Conservation (phyloP, 2,888 invertebrate genomes). For the Rotaria magnacalcarata region DNA sequence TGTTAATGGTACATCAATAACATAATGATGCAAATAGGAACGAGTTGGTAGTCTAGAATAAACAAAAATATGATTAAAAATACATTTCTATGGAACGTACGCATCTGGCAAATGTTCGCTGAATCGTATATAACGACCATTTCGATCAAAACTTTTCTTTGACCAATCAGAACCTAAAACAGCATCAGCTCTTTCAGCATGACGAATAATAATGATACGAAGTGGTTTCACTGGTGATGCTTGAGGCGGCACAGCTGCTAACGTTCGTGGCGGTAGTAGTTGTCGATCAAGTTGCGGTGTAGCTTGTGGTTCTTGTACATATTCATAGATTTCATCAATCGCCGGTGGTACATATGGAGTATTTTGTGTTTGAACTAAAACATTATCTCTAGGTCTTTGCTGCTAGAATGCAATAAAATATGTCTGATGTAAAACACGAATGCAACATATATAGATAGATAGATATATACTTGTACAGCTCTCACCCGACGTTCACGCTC, state of each 20-base stretch:
- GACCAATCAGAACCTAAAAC: slow-evolving; percentile 30
- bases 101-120: slow-evolving; percentile 24
- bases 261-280: background rate
- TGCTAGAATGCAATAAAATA: background rate
- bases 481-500: background rate
- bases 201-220: slow-evolving; percentile 29
- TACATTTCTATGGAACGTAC: background rate
- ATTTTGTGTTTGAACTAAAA: background rate
- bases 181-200: slow-evolving; percentile 30
- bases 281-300: background rate
- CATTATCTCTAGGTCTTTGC: background rate
- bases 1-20: slow-evolving; percentile 32
- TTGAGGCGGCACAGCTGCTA: background rate
- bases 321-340: background rate
- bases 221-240: background rate
- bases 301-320: background rate
- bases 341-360: background rate
- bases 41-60: background rate
- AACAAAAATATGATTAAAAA: background rate
- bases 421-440: background rate
- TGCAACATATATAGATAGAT: background rate
- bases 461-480: background rate
- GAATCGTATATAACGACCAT: background rate
- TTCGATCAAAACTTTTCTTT: slow-evolving; percentile 24
- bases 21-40: slow-evolving; percentile 25